Evolutionary conservation across 23 tunicate genomes (phyloP).

Genomic region (Styela plicata): DNA sequence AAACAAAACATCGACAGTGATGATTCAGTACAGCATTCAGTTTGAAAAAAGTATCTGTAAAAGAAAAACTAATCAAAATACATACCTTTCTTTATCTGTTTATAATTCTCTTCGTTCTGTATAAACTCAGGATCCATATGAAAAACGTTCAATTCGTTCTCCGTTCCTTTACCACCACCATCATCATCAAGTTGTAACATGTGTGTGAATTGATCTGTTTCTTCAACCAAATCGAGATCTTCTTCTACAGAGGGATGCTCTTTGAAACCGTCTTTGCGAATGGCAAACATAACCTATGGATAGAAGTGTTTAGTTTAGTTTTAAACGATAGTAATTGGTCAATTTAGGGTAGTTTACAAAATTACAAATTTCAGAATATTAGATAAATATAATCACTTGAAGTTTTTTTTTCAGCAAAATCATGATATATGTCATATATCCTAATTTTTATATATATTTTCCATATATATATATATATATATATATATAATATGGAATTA

Average conservation of each 20-base stretch:
- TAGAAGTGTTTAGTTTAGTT: too few relatives aligned
- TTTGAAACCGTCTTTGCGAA: slow-evolving; percentile 92
- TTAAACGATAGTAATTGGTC: too few relatives aligned
- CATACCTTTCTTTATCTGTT: slow-evolving; percentile 71
- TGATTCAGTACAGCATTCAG: neutral
- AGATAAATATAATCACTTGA: too few relatives aligned
- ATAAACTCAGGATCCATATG: slow-evolving; percentile 78
- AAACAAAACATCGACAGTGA: neutral
- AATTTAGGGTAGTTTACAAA: too few relatives aligned
- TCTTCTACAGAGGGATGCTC: slow-evolving; percentile 78
- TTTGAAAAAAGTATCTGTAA: neutral
- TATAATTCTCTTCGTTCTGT: slow-evolving; percentile 80
- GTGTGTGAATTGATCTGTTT: slow-evolving; percentile 92
- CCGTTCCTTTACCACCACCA: slow-evolving; percentile 38
- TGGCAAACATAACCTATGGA: slow-evolving; percentile 94
- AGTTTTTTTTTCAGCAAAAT: too few relatives aligned
- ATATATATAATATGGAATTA: too few relatives aligned
- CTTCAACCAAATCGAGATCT: slow-evolving; percentile 80
- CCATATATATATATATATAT: too few relatives aligned
- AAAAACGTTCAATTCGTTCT: slow-evolving; percentile 74
- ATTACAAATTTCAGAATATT: too few relatives aligned
- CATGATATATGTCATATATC: too few relatives aligned
- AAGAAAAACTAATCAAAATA: neutral
- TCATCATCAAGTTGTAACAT: slow-evolving; percentile 85
- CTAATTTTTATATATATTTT: too few relatives aligned